phyloP scores from a whole-genome alignment of 2,113 vertebrate genomes.

The Numenius arquata region DNA sequence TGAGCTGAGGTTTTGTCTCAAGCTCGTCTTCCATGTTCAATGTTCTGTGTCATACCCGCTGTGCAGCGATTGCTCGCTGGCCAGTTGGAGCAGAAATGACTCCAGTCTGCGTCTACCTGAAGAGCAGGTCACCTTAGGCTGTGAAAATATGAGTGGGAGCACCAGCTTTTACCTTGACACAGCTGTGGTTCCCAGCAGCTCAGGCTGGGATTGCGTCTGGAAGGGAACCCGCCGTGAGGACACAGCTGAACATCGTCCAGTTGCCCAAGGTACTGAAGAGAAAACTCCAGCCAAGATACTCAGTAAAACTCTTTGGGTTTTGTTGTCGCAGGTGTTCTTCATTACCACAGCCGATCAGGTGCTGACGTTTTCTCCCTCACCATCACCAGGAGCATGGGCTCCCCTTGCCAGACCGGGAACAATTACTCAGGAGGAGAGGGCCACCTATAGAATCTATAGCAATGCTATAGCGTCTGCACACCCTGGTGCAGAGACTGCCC shows the following conservation, averaged over 20 bases:
- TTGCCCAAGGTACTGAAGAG: not conserved
- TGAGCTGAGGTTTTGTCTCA: not conserved
- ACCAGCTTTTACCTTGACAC: not conserved
- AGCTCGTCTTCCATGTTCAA: not conserved
- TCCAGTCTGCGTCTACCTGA: not conserved
- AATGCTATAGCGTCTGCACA: accelerated
- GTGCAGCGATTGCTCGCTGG: accelerated
- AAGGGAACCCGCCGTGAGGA: not conserved
- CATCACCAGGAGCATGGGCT: not conserved
- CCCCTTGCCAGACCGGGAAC: not conserved
- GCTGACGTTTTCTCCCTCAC: not conserved
- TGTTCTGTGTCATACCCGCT: accelerated
- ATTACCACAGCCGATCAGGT: not conserved
- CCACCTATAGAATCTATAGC: not conserved
- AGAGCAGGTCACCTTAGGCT: accelerated
- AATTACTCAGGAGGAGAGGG: not conserved
- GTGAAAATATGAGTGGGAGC: not conserved
- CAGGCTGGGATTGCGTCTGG: not conserved
- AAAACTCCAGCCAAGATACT: not conserved
- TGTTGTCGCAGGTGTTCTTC: not conserved
- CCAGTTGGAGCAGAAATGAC: not conserved
- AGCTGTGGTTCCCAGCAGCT: not conserved
- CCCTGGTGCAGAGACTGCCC: not conserved
- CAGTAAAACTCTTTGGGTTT: not conserved
- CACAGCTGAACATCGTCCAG: not conserved